Evolutionary conservation across 2,113 vertebrate genomes (phyloP).

Genomic region (Aix galericulata): DNA sequence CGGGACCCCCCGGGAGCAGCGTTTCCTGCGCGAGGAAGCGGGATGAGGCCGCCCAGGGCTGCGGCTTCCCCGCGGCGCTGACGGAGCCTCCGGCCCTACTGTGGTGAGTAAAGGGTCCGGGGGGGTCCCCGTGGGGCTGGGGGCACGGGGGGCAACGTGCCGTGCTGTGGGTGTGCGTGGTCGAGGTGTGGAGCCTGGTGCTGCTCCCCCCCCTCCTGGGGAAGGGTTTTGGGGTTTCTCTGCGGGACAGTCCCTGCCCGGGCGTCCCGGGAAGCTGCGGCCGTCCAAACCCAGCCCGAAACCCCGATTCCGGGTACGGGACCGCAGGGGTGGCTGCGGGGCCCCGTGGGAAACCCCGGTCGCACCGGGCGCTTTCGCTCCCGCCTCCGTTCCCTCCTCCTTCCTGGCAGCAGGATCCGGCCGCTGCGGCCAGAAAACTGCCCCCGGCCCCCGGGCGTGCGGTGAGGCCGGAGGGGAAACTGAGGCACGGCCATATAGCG

Average conservation of each 20-base stretch:
- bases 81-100: neutral
- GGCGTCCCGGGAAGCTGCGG: neutral
- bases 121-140: neutral
- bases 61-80: neutral
- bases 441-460: neutral
- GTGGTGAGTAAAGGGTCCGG: neutral
- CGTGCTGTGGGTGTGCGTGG: neutral
- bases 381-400: neutral
- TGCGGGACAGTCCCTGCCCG: neutral
- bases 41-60: neutral
- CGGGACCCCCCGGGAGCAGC: neutral
- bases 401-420: neutral
- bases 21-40: conserved; percentile 43
- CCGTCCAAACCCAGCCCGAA: accelerated
- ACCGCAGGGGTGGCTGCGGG: neutral
- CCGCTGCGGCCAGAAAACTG: accelerated
- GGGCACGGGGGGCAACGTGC: accelerated
- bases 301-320: accelerated
- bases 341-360: accelerated
- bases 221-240: neutral
- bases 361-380: neutral
- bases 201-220: neutral
- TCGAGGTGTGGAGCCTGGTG: neutral
- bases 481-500: neutral
- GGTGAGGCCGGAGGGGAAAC: neutral